Base-by-base conservation (phyloP, 2,797 vertebrate genomes). In the Sebastes miniatus region DNA sequence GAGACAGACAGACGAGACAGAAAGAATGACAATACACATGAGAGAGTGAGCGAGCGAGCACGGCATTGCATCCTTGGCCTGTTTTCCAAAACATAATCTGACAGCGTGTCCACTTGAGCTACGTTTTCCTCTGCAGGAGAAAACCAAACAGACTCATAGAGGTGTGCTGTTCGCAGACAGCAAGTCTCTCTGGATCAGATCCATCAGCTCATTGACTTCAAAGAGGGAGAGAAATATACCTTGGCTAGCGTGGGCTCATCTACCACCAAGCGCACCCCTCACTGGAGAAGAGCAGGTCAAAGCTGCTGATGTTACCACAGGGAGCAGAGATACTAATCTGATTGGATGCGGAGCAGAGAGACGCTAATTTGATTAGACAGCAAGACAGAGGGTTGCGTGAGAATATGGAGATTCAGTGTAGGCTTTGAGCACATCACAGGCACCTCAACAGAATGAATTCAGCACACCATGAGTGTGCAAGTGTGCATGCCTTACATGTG, bases 51-150 rank as follows among this genome's bases (percentile, higher is more conserved):
- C 39, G 8, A 75, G 86, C 64, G 20, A 73, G 76, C 75, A 84
- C 14, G 4, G 67, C 84, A 82, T 70, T 79, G 87, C 79, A 62
- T 85, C 85, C 64, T 69, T 32, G 50, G 87, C 86, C 73, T 89
- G 92, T 89, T 91, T 90, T 89, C 75, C 81, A 85, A 90, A 90
- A 92, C 83, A 85, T 87, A 87, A 91, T 89, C 88, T 92, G 93
- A 94, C 92, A 94, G 92, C 29, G 8, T 87, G 89, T 93, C 90
- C 86, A 84, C 86, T 89, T 87, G 80, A 91, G 89, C 86, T 80
- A 58, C 54, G 22, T 79, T 88, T 89, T 85, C 69, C 75, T 83
- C 70, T 77, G 80, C 80, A 80, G 79, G 77, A 89, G 87, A 79
- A 86, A 89, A 86, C 81, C 81, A 88, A 92, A 89, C 79, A 81